Evolutionary conservation across 1,140 invertebrate genomes (phyloP).

Genomic region (Diorhabda sublineata): DNA sequence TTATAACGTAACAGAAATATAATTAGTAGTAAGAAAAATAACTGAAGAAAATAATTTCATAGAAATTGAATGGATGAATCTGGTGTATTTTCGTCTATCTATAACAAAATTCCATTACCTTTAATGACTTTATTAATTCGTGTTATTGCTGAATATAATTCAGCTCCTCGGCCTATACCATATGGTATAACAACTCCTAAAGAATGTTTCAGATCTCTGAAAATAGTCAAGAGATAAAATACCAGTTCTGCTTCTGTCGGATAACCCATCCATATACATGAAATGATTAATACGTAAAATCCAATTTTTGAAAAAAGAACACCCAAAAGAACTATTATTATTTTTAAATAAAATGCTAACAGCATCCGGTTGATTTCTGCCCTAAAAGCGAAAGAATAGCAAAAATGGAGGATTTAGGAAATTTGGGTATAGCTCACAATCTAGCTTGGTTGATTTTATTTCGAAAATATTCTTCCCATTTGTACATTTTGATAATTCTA

Average conservation of each 20-base stretch:
- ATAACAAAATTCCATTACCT: not conserved
- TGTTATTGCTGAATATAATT: conserved; percentile 22
- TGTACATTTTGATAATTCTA: conserved; percentile 41
- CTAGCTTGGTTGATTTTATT: conserved; percentile 30
- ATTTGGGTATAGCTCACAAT: conserved; percentile 22
- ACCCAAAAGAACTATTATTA: conserved; percentile 19
- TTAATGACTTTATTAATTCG: conserved; percentile 24
- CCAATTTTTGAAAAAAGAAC: conserved; percentile 22
- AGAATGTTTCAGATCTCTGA: conserved; percentile 17
- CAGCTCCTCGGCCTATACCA: conserved; percentile 22
- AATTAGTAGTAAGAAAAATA: too few species aligned
- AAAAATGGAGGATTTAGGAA: not conserved
- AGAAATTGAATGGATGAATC: too few species aligned
- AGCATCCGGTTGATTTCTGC: conserved; percentile 27
- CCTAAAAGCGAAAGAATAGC: conserved; percentile 24
- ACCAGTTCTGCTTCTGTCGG: conserved; percentile 20
- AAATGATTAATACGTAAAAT: conserved; percentile 23
- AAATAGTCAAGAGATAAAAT: conserved; percentile 23
- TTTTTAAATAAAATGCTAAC: conserved; percentile 21
- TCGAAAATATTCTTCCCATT: conserved; percentile 36
- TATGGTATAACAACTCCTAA: conserved; percentile 25
- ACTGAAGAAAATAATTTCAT: too few species aligned
- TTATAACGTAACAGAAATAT: too few species aligned
- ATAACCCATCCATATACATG: conserved; percentile 24
- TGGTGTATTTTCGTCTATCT: conserved; percentile 22